Evolutionary conservation across 2,888 invertebrate genomes (phyloP), one percentile per base, ranked within the genome.

Genomic region (Glaucopsyche alexis): DNA sequence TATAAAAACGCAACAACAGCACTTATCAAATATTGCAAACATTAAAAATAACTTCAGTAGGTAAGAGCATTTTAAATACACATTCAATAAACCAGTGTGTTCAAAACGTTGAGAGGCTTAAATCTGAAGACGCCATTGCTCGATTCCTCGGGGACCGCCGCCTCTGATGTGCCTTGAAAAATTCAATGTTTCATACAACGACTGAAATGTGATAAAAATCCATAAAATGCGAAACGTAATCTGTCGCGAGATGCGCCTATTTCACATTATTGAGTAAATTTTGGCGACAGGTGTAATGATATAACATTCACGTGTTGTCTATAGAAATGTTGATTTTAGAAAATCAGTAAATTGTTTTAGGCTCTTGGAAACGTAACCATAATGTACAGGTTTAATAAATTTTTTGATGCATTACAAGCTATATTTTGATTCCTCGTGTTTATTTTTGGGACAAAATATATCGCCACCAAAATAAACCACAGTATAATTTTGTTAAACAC

Each of bases 91-190:
- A 42, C 66, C 66, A 40, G 11, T 4, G 29, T 71, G 38, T 60
- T 55, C 16, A 19, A 45, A 66, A 40, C 81, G 81, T 79, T 83
- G 84, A 86, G 85, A 83, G 83, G 89, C 87, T 89, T 88, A 87
- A 79, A 79, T 81, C 80, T 80, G 74, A 71, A 79, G 82, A 82
- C 82, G 84, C 83, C 82, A 83, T 77, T 79, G 77, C 77, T 82
- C 83, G 82, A 85, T 85, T 88, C 89, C 90, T 83, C 76, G 66
- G 88, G 90, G 89, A 89, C 73, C 75, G 81, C 79, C 80, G 78
- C 79, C 81, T 80, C 79, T 76, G 75, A 76, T 76, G 78, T 78
- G 81, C 80, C 84, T 82, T 85, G 86, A 86, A 84, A 89, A 89
- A 90, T 89, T 86, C 88, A 88, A 90, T 90, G 77, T 81, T 76